Percentiles rank a stretch among this genome's conserved stretches.
These are phyloP conservation scores for Mesorhabditis belari DNA, from an alignment of 2,888 invertebrate species.

Conservation along the genomic window DNA sequence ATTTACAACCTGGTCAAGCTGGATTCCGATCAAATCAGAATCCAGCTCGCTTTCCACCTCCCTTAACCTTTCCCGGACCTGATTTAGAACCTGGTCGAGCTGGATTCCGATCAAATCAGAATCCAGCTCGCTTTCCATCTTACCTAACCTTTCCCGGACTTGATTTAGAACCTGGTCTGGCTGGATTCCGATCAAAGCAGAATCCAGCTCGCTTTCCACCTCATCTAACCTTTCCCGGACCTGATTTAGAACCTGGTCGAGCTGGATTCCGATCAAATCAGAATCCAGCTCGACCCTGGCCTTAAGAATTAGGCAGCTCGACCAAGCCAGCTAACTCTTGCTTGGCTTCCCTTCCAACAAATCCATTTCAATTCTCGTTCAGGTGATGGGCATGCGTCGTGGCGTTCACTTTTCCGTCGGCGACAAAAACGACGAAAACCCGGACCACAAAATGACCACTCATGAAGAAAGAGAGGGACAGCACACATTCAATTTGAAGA, in stretches of 20 bases:
- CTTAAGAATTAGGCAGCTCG: background rate
- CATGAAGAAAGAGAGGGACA: constrained; percentile 18
- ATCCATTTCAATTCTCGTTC: no score
- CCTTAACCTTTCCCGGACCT: no score
- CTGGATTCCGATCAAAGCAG: background rate
- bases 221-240: no score
- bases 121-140: background rate
- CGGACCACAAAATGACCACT: constrained; percentile 4
- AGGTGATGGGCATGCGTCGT: background rate
- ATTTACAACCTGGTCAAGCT: no score
- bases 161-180: no score
- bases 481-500: constrained; percentile 36
- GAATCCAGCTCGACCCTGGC: no score
- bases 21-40: background rate
- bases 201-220: background rate
- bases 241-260: no score
- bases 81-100: no score
- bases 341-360: no score
- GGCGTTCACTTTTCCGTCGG: constrained; percentile 37
- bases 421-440: constrained; percentile 16
- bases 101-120: background rate
- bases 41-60: background rate
- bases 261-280: background rate
- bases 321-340: background rate
- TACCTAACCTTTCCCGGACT: no score